Evolutionary conservation across 2,113 vertebrate genomes (phyloP).

Genomic region (Esox niger): DNA sequence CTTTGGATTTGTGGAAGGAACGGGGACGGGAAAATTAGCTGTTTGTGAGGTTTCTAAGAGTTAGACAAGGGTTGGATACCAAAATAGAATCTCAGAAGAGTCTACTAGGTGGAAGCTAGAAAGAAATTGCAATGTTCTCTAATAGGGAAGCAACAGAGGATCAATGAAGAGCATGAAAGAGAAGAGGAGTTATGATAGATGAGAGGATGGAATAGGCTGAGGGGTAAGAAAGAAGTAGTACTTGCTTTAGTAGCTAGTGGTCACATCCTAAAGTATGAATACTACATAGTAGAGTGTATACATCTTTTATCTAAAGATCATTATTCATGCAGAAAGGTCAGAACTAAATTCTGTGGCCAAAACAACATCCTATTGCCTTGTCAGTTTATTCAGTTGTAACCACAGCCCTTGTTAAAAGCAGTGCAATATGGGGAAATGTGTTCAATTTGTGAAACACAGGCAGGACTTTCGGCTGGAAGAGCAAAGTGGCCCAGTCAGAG

Average conservation of each 20-base stretch:
- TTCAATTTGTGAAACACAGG: no score
- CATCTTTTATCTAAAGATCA: constrained; percentile 70
- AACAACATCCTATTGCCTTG: no score
- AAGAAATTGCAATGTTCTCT: no score
- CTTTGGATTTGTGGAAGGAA: no score
- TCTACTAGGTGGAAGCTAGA: no score
- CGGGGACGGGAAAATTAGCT: not conserved
- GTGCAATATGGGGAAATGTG: no score
- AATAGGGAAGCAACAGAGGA: not conserved
- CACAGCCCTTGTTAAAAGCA: no score
- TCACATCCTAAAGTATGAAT: constrained; percentile 56
- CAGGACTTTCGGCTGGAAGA: no score
- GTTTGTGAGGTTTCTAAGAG: no score
- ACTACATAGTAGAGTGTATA: constrained; percentile 57
- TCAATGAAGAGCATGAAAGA: not conserved
- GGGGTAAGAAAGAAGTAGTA: constrained; percentile 34
- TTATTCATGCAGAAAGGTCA: constrained; percentile 66
- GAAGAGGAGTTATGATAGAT: not conserved
- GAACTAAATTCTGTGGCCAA: constrained; percentile 26
- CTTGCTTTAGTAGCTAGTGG: constrained; percentile 57
- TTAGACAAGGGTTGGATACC: not conserved
- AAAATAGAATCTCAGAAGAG: no score
- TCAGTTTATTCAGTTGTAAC: no score
- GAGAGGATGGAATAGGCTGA: constrained; percentile 33
- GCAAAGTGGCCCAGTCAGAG: constrained; percentile 59